phyloP scores from a whole-genome alignment of 2,888 invertebrate genomes.

The Macrophya annulata region DNA sequence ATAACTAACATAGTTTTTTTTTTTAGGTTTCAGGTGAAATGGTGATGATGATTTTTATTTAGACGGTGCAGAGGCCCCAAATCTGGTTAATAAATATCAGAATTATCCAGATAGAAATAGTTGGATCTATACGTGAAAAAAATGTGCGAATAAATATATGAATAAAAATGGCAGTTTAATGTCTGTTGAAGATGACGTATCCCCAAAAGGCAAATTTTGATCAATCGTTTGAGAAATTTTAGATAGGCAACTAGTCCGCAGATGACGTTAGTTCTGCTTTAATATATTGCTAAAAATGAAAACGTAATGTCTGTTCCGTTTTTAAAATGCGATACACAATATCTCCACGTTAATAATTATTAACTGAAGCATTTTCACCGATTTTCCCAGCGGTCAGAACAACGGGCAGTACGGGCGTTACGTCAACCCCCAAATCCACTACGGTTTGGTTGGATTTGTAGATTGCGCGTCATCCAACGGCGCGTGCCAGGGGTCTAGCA shows the following conservation, averaged over 20 bases:
- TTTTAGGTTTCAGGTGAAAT: too few relatives aligned
- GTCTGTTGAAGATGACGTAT: too few relatives aligned
- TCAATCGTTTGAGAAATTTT: too few relatives aligned
- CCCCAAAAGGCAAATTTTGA: neutral
- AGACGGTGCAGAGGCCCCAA: too few relatives aligned
- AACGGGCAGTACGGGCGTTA: neutral
- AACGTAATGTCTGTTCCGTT: neutral
- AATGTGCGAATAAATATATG: too few relatives aligned
- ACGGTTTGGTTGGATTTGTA: conserved; percentile 37
- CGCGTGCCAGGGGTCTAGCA: conserved; percentile 40
- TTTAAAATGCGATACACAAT: neutral
- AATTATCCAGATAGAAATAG: too few relatives aligned
- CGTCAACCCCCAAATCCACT: conserved; percentile 40
- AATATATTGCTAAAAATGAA: neutral
- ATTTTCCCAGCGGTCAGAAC: conserved; percentile 43
- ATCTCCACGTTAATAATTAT: neutral
- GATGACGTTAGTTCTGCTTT: neutral
- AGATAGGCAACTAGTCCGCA: neutral
- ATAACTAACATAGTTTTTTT: too few relatives aligned
- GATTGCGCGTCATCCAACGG: conserved; percentile 38
- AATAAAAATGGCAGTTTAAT: too few relatives aligned
- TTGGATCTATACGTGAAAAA: too few relatives aligned
- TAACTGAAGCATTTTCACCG: conserved; percentile 14
- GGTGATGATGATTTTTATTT: too few relatives aligned
- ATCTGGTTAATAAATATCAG: too few relatives aligned